These are phyloP conservation scores for Brachionus koreanus DNA, from an alignment of 1,140 invertebrate species.

Conservation along the genomic window DNA sequence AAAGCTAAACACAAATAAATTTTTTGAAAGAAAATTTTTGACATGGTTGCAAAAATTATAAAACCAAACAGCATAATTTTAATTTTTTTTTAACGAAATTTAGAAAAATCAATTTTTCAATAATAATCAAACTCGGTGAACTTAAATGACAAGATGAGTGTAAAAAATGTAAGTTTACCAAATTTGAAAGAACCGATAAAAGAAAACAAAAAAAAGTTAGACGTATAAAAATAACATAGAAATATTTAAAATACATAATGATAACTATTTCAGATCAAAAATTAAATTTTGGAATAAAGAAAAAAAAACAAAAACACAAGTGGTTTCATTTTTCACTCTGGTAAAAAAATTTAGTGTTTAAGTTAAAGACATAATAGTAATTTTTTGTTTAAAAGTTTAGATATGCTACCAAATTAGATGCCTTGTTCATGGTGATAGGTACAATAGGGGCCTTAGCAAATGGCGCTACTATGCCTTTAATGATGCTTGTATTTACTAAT, in stretches of 20 bases:
- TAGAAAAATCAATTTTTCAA: not conserved
- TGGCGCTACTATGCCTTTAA: slow-evolving; percentile 52
- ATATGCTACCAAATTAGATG: slow-evolving; percentile 51
- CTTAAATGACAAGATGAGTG: not conserved
- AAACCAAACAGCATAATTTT: not conserved
- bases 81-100: not conserved
- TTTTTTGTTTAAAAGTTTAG: slow-evolving; percentile 52
- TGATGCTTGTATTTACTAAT: slow-evolving; percentile 57
- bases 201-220: slow-evolving; percentile 7
- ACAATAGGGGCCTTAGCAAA: slow-evolving; percentile 49
- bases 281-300: not conserved
- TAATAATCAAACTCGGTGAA: not conserved
- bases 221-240: too few relatives aligned
- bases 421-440: slow-evolving; percentile 53
- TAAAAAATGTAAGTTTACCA: not conserved
- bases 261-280: not conserved
- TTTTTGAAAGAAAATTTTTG: not conserved
- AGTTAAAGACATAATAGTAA: not conserved
- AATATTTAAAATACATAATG: not conserved
- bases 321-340: not conserved
- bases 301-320: not conserved
- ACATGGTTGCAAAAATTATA: not conserved
- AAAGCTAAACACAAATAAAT: not conserved
- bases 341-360: not conserved
- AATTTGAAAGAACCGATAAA: not conserved